Conservation (phyloP, 2,113 vertebrate genomes). For the Dipodomys spectabilis region DNA sequence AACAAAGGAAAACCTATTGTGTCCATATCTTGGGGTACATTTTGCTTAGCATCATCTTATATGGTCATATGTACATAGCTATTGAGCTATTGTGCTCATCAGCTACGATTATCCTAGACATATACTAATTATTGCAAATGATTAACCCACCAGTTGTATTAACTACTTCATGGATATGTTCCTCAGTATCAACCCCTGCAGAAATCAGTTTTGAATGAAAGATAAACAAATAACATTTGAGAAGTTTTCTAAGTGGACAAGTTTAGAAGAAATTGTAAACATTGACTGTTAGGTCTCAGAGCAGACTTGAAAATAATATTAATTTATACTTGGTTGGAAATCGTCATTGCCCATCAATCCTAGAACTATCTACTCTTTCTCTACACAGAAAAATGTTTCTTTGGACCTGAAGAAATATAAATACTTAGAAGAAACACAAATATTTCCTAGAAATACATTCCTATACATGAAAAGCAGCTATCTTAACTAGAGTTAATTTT, state of each 20-base stretch:
- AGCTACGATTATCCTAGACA: no score
- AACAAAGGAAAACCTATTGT: no score
- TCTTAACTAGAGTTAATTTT: neutral
- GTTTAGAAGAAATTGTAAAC: neutral
- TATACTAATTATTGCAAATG: no score
- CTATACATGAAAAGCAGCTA: neutral
- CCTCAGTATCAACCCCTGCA: neutral
- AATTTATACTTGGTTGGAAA: neutral
- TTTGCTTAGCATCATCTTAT: no score
- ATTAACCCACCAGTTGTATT: neutral
- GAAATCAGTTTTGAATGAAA: neutral
- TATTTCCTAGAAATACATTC: neutral
- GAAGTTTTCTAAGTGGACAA: neutral
- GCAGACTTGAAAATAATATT: constrained; percentile 4
- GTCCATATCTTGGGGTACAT: no score
- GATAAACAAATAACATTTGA: neutral
- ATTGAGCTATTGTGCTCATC: no score
- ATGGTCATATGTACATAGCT: no score
- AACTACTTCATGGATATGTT: neutral
- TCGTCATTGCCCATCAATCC: no score
- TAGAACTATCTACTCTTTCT: neutral
- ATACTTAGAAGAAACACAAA: neutral
- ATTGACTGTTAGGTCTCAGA: neutral
- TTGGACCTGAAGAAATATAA: neutral
- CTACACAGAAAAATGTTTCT: neutral